phyloP scores from a whole-genome alignment of 2,888 invertebrate genomes.

The Archaeoteleia sp. region DNA sequence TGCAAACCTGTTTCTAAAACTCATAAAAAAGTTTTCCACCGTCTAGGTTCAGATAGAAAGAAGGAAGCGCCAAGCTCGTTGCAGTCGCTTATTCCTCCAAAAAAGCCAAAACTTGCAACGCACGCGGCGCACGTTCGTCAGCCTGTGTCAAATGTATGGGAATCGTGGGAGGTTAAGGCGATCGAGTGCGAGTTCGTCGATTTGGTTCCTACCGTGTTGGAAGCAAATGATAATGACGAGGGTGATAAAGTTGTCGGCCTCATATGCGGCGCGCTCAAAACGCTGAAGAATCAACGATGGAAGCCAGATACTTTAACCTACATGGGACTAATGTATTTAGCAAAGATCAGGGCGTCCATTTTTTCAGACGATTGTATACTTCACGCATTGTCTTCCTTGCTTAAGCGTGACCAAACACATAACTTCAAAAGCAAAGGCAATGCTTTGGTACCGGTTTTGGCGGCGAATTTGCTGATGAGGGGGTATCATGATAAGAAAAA shows the following conservation, averaged over 20 bases:
- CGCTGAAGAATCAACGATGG: slow-evolving; percentile 84
- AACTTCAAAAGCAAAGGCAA: slow-evolving; percentile 88
- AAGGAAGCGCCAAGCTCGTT: slow-evolving; percentile 79
- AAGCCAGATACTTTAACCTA: slow-evolving; percentile 88
- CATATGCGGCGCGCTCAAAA: slow-evolving; percentile 91
- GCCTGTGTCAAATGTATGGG: no score
- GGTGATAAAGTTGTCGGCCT: slow-evolving; percentile 86
- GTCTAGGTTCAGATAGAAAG: slow-evolving; percentile 80
- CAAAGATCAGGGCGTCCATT: slow-evolving; percentile 86
- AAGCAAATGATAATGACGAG: slow-evolving; percentile 86
- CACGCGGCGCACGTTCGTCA: no score
- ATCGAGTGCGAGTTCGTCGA: slow-evolving; percentile 88
- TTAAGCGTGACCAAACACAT: slow-evolving; percentile 84
- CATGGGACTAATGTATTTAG: slow-evolving; percentile 86
- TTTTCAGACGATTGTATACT: slow-evolving; percentile 86
- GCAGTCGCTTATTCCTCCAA: slow-evolving; percentile 78
- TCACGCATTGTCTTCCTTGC: slow-evolving; percentile 86
- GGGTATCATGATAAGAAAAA: slow-evolving; percentile 87
- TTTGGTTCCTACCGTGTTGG: slow-evolving; percentile 84
- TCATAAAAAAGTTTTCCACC: slow-evolving; percentile 14
- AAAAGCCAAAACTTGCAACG: slow-evolving; percentile 77
- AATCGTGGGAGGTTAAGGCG: slow-evolving; percentile 84
- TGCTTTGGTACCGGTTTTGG: slow-evolving; percentile 86
- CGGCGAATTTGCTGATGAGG: slow-evolving; percentile 88
- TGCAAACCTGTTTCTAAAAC: slow-evolving; percentile 2